Percentiles rank a stretch among this genome's conserved stretches.
These are phyloP conservation scores for Stigmatopora nigra DNA, from an alignment of 2,113 vertebrate species.

Conservation along the genomic window DNA sequence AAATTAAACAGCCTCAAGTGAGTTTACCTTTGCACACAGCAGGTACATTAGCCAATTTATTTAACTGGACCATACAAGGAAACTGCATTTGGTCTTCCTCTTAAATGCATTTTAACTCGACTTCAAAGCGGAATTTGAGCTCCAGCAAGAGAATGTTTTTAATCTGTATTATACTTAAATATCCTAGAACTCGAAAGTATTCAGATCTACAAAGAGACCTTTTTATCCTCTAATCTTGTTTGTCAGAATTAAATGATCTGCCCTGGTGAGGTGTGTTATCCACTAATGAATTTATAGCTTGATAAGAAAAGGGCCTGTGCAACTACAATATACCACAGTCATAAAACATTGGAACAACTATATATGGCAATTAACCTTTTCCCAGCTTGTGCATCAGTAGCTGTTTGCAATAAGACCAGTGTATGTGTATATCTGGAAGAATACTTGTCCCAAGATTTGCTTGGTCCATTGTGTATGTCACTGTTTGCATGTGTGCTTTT, in stretches of 20 bases:
- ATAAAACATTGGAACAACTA: conserved; percentile 54
- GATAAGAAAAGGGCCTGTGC: conserved; percentile 59
- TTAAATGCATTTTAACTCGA: background rate
- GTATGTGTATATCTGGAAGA: conserved; percentile 7
- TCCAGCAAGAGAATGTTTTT: background rate
- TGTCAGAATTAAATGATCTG: conserved; percentile 70
- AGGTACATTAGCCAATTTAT: conserved; percentile 1
- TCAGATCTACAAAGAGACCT: conserved; percentile 47
- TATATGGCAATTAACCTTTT: conserved; percentile 64
- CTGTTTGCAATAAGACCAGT: conserved; percentile 23
- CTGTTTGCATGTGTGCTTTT: background rate
- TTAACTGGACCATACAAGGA: background rate
- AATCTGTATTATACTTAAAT: background rate
- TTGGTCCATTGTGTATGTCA: conserved; percentile 1
- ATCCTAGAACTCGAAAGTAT: background rate
- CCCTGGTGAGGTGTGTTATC: conserved; percentile 67
- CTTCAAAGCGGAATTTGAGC: background rate
- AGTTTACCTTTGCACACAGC: background rate
- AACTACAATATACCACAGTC: conserved; percentile 54
- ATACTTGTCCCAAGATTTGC: conserved; percentile 22
- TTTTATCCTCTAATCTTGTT: conserved; percentile 69
- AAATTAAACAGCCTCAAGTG: background rate
- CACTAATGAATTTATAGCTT: conserved; percentile 76
- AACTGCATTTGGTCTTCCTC: background rate
- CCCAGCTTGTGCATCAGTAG: conserved; percentile 51